Percentiles rank a stretch among this genome's conserved stretches.
These are phyloP conservation scores for Frankliniella intonsa DNA, from an alignment of 2,888 invertebrate species.

Conservation along the genomic window DNA sequence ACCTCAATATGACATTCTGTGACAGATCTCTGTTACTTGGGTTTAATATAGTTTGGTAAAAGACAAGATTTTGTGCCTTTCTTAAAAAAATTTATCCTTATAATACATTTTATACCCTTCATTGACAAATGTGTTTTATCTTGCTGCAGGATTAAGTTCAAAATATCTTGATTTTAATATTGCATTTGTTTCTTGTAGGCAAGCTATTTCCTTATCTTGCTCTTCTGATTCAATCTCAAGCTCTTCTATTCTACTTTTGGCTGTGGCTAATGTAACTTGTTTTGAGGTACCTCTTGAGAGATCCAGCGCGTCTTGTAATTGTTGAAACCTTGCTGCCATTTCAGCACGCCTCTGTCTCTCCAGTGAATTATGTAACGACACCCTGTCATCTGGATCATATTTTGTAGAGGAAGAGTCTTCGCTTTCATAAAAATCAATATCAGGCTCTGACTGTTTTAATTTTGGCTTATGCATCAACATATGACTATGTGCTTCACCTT, in stretches of 20 bases:
- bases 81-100: no score
- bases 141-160: no score
- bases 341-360: neutral
- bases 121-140: no score
- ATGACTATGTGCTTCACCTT: neutral
- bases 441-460: neutral
- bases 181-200: no score
- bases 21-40: no score
- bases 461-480: neutral
- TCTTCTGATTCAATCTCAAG: neutral
- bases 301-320: neutral
- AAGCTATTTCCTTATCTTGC: no score
- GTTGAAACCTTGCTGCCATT: neutral
- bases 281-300: neutral
- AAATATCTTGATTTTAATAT: no score
- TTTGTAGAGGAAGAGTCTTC: neutral
- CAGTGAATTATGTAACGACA: neutral
- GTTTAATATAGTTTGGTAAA: no score
- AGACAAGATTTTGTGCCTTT: no score
- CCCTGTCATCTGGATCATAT: neutral
- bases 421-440: neutral
- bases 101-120: no score
- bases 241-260: neutral
- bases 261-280: neutral
- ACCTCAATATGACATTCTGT: no score